Evolutionary conservation across 2,113 vertebrate species (phyloP).

Genomic region (Paracyprichromis sp.): DNA sequence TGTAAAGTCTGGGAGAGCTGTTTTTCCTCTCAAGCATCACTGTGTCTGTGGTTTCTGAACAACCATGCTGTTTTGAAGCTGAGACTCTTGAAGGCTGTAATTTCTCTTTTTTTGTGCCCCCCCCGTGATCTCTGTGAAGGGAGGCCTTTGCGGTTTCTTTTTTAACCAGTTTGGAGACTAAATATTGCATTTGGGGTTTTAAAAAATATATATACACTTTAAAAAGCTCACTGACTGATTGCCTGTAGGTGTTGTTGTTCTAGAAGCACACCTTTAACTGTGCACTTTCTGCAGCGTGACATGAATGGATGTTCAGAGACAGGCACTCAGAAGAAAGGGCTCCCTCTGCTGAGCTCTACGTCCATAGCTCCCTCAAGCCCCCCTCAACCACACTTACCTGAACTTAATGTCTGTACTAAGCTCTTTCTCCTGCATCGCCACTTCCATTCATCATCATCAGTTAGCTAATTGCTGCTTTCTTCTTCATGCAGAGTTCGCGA

Average conservation of each 20-base stretch:
- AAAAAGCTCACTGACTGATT: background rate
- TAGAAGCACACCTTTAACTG: background rate
- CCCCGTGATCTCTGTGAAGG: background rate
- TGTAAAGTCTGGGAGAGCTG: constrained; percentile 13
- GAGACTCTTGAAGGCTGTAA: background rate
- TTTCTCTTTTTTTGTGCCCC: background rate
- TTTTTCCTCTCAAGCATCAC: background rate
- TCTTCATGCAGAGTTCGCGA: background rate
- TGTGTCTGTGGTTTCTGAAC: background rate
- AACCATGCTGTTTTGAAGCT: background rate
- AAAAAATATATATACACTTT: background rate
- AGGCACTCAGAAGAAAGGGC: constrained; percentile 24
- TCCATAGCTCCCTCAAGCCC: background rate
- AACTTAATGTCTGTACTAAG: background rate
- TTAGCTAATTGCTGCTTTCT: background rate
- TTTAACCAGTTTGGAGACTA: background rate
- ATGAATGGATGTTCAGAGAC: background rate
- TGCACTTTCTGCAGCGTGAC: background rate
- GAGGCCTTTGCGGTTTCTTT: background rate
- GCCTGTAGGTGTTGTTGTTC: background rate
- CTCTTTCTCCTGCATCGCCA: background rate
- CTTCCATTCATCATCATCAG: background rate
- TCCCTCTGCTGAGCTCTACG: constrained; percentile 57
- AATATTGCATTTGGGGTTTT: background rate
- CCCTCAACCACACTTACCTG: background rate